A percentile compares a stretch with the other conserved stretches of the same genome.
These are phyloP conservation scores for Philereme transversata DNA, from an alignment of 2,888 invertebrate species.

Conservation along the genomic window DNA sequence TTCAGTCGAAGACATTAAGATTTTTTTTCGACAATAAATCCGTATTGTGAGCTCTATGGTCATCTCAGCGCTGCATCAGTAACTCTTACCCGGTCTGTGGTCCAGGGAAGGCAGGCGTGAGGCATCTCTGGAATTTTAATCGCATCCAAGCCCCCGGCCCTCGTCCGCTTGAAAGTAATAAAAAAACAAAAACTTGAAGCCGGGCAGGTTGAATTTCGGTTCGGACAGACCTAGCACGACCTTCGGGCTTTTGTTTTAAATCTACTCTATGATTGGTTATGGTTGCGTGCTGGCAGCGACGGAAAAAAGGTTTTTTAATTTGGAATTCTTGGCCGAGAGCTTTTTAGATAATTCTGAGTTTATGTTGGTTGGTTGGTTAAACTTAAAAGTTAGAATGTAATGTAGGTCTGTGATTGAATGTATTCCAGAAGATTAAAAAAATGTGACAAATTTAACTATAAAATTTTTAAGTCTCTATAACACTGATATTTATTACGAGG, in stretches of 20 bases:
- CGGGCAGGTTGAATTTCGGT: conserved; percentile 69
- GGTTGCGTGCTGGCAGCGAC: conserved; percentile 32
- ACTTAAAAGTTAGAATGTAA: conserved; percentile 9
- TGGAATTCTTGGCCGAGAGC: conserved; percentile 7
- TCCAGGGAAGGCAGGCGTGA: conserved; percentile 68
- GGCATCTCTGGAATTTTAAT: conserved; percentile 82
- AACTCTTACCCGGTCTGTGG: conserved; percentile 24
- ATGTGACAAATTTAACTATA: conserved; percentile 37
- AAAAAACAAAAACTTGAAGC: conserved; percentile 63
- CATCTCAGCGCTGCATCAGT: conserved; percentile 51
- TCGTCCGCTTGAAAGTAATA: conserved; percentile 58
- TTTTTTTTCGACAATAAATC: conserved; percentile 8
- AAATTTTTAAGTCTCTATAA: conserved; percentile 32
- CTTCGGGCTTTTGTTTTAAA: conserved; percentile 46
- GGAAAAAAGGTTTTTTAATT: conserved; percentile 18
- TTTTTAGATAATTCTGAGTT: conserved; percentile 8
- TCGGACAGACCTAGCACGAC: conserved; percentile 54
- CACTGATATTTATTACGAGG: conserved; percentile 37
- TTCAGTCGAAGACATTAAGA: neutral
- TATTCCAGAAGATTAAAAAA: conserved; percentile 29
- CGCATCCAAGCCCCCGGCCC: conserved; percentile 72
- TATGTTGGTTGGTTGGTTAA: neutral
- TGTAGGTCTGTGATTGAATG: conserved; percentile 23
- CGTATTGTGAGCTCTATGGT: conserved; percentile 56
- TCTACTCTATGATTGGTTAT: conserved; percentile 32